Percentiles rank a stretch among this genome's conserved stretches.
These are phyloP conservation scores for Cryptomyrus ogoouensis DNA, from an alignment of 2,113 vertebrate genomes.

Conservation along the genomic window DNA sequence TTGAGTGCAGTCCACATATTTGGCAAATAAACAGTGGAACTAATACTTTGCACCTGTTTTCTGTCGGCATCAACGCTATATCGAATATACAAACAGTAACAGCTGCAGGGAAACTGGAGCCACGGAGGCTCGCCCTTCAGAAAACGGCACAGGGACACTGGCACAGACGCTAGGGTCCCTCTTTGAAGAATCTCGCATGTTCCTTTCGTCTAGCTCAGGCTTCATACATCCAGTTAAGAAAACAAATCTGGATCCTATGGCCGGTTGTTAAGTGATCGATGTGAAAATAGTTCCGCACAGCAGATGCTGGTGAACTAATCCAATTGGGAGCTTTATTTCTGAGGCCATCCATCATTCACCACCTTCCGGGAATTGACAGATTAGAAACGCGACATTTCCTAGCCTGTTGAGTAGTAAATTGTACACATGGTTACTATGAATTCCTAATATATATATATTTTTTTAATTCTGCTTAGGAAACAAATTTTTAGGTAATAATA, in stretches of 20 bases:
- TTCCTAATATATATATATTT: neutral
- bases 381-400: neutral
- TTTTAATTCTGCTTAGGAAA: neutral
- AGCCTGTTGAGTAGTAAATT: neutral
- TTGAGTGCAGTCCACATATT: constrained; percentile 38
- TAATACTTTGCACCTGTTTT: constrained; percentile 62
- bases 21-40: constrained; percentile 45
- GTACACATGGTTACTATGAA: neutral
- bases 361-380: neutral
- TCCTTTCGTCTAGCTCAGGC: constrained; percentile 44
- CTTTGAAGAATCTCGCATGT: constrained; percentile 27
- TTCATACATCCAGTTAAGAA: constrained; percentile 43
- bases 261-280: neutral
- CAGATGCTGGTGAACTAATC: neutral
- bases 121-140: constrained; percentile 39
- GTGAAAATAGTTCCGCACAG: neutral
- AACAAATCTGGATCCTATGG: constrained; percentile 20
- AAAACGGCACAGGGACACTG: constrained; percentile 28
- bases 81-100: constrained; percentile 56
- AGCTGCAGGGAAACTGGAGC: constrained; percentile 57
- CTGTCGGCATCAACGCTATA: constrained; percentile 50
- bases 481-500: neutral
- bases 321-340: neutral
- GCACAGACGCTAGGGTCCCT: constrained; percentile 14
- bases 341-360: neutral